Conservation (phyloP, 1,140 invertebrate species). For the Drosophila rhopaloa region DNA sequence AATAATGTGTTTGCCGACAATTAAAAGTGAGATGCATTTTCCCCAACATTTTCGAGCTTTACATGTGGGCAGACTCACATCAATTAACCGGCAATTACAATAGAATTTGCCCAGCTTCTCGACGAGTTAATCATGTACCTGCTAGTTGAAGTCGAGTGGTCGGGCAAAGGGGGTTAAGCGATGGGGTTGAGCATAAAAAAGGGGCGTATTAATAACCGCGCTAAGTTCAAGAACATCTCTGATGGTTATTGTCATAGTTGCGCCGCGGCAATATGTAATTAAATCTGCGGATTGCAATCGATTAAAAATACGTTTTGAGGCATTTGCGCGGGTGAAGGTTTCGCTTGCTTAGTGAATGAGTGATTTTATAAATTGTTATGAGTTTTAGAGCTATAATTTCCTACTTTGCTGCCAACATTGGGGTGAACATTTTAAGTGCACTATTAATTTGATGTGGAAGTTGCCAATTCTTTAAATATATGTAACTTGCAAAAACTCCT, state of each 20-base stretch:
- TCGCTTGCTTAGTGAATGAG: conserved; percentile 9
- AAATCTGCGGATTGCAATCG: conserved; percentile 49
- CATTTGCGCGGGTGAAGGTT: conserved; percentile 23
- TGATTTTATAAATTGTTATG: conserved; percentile 17
- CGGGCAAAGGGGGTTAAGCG: conserved; percentile 47
- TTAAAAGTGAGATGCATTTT: conserved; percentile 45
- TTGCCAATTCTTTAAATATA: neutral
- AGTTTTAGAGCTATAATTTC: conserved; percentile 3
- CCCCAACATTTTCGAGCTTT: conserved; percentile 32
- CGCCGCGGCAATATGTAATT: conserved; percentile 42
- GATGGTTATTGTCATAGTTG: conserved; percentile 74
- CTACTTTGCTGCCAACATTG: neutral
- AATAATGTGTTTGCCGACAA: conserved; percentile 42
- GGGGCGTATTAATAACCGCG: conserved; percentile 50
- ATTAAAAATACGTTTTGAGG: conserved; percentile 39
- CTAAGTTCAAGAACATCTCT: conserved; percentile 64
- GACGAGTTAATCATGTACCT: conserved; percentile 36
- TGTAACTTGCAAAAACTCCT: no score
- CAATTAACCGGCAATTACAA: conserved; percentile 70
- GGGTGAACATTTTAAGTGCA: neutral
- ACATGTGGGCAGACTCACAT: conserved; percentile 51
- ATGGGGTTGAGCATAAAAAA: conserved; percentile 33
- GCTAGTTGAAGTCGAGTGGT: conserved; percentile 2
- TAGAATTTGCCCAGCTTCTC: conserved; percentile 40
- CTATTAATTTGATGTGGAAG: neutral